phyloP scores from a whole-genome alignment of 1,140 invertebrate genomes.

The Homalodisca vitripennis region DNA sequence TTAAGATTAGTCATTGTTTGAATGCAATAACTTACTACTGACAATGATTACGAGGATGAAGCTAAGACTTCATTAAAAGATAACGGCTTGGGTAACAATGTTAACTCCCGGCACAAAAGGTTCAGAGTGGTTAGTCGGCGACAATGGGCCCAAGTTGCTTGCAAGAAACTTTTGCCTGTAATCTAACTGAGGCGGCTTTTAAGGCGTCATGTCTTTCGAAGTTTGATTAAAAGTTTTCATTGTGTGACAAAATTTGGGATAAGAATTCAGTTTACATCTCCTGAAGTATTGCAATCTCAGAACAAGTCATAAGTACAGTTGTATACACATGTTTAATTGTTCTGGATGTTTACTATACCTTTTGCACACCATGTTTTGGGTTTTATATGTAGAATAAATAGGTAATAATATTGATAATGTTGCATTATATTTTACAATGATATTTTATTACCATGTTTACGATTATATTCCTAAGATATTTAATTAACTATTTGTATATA shows the following conservation, averaged over 20 bases:
- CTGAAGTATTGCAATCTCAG: background rate
- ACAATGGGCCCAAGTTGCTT: slow-evolving; percentile 1
- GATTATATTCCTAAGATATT: background rate
- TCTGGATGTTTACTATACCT: background rate
- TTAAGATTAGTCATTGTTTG: background rate
- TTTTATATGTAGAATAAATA: background rate
- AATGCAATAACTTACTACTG: background rate
- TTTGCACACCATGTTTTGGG: background rate
- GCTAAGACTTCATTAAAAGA: no score
- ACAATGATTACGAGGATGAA: background rate
- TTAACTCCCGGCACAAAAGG: no score
- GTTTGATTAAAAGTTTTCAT: slow-evolving; percentile 2
- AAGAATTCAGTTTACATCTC: background rate
- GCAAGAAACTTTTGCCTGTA: background rate
- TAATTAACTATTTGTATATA: background rate
- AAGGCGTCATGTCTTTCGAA: background rate
- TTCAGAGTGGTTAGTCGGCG: background rate
- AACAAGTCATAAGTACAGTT: background rate
- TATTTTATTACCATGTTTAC: background rate
- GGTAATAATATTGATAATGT: background rate
- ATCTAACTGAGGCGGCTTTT: background rate
- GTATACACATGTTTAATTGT: background rate
- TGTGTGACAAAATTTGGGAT: background rate
- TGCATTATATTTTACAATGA: background rate
- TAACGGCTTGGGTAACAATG: no score